Evolutionary conservation across 2,888 invertebrate genomes (phyloP), one percentile per base, ranked within the genome.

Genomic region (Trichacis sp.): DNA sequence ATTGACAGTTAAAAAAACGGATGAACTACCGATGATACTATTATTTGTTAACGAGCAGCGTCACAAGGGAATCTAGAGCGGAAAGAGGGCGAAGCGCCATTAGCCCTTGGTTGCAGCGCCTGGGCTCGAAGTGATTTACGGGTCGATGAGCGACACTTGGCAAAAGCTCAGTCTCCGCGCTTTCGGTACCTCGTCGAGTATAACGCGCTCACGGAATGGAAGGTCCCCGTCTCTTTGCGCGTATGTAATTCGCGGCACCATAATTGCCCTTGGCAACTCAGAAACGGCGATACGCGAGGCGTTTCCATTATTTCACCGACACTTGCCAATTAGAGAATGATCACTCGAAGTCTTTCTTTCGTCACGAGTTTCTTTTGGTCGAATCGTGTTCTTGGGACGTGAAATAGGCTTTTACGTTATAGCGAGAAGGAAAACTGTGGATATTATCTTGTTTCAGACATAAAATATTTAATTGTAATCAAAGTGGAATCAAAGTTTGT

Each of bases 81-180:
- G 48, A 61, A 58, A 62, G 51, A 47, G 18, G 48, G 33, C 42
- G 58, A 58, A 55, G 61, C 54, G 58, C 65, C 65, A 66, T 66
- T 66, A 66, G 65, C 61, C 61, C 65, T 61, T 66, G 53, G 29
- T 33, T 56, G 58, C 47, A 51, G 45, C 49, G 51, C 57, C 61
- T 36, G 54, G 45, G 54, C 54, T 50, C 40, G 60, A 36, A 57
- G 50, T 58, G 62, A 62, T 67, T 67, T 67, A 67, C 66, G 59
- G 47, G 48, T 59, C 58, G 62, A 62, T 55, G 58, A 66, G 66
- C 58, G 66, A 66, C 61, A 62, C 55, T 55, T 49, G 59, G 47
- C 55, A 62, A 63, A 67, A 67, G 62, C 62, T 58, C 62, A 55
- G 58, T 55, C 62, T 55, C 56, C 55, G 62, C 62, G 48, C 66